phyloP scores from a whole-genome alignment of 2,888 invertebrate genomes.

The Drosophila lutescens region DNA sequence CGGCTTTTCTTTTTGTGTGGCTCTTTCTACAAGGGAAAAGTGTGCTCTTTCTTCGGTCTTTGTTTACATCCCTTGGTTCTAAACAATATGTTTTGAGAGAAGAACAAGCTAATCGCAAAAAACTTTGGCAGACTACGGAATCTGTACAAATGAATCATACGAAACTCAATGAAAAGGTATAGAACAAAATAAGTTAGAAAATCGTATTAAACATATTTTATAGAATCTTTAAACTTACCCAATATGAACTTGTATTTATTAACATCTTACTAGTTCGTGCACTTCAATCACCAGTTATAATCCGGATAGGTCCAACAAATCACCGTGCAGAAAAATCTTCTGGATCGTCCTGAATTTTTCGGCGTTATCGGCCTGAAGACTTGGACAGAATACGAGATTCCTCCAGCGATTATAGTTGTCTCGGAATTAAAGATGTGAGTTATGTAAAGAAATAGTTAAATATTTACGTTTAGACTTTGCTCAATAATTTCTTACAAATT shows the following conservation, averaged over 20 bases:
- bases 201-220: not conserved
- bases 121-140: not conserved
- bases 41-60: constrained; percentile 15
- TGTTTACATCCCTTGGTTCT: constrained; percentile 66
- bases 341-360: too few relatives aligned
- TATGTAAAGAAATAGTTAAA: too few relatives aligned
- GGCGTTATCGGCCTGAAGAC: too few relatives aligned
- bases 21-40: constrained; percentile 52
- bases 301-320: too few relatives aligned
- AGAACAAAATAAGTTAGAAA: not conserved
- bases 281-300: too few relatives aligned
- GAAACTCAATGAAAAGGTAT: not conserved
- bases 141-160: too few relatives aligned
- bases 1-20: constrained; percentile 19
- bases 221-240: not conserved
- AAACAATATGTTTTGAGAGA: constrained; percentile 46
- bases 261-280: not conserved
- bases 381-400: not conserved
- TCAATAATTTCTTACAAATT: too few relatives aligned
- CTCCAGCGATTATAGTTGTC: not conserved
- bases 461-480: too few relatives aligned
- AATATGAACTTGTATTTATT: not conserved
- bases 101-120: not conserved
- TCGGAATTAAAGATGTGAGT: not conserved
- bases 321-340: too few relatives aligned